A percentile compares a stretch with the other conserved stretches of the same genome.
phyloP scores from a whole-genome alignment of 1,140 invertebrate genomes.

The Orchestia grillus region DNA sequence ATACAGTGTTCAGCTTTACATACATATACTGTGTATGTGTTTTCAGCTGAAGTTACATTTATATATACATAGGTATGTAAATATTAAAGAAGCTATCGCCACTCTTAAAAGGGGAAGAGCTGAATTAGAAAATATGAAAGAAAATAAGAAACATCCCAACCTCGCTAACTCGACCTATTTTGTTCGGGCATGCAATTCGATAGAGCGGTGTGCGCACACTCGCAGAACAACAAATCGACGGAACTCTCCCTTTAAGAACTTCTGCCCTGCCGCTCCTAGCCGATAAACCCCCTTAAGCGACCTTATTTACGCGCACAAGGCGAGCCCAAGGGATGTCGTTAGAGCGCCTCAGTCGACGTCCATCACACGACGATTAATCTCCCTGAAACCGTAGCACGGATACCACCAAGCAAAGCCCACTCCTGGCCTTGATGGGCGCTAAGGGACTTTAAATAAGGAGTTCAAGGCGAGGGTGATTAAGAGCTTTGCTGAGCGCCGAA shows the following conservation, averaged over 20 bases:
- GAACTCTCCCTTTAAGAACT: neutral
- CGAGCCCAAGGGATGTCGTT: neutral
- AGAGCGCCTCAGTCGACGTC: neutral
- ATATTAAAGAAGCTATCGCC: too few species aligned
- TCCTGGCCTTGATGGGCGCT: neutral
- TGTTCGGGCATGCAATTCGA: neutral
- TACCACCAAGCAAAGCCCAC: neutral
- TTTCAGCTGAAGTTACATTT: too few species aligned
- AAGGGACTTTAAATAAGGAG: neutral
- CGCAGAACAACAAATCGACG: neutral
- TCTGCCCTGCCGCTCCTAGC: neutral
- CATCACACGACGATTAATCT: constrained; percentile 7
- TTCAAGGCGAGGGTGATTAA: neutral
- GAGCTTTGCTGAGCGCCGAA: neutral
- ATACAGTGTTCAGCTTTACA: too few species aligned
- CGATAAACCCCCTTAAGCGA: neutral
- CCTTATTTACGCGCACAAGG: neutral
- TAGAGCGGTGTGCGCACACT: neutral
- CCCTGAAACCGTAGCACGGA: neutral
- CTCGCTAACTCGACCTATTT: too few species aligned
- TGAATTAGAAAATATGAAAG: too few species aligned
- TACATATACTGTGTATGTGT: too few species aligned
- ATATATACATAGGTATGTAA: too few species aligned
- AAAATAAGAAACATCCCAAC: too few species aligned
- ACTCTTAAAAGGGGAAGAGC: too few species aligned